Conservation (phyloP, 2,113 vertebrate genomes). For the Gavialis gangeticus region DNA sequence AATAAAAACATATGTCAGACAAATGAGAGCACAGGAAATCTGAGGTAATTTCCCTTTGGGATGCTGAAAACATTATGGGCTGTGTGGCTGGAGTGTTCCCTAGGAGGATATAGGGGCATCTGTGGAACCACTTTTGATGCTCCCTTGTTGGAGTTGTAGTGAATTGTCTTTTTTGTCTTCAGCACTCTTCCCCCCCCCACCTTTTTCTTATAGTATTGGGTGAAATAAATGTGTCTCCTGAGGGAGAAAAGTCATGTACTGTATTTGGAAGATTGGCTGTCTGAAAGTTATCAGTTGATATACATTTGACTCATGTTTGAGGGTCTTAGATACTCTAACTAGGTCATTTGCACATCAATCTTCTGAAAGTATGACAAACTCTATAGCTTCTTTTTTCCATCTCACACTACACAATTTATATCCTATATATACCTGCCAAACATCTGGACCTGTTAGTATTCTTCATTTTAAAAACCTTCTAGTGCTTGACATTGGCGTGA, state of each 20-base stretch:
- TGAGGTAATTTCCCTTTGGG: conserved; percentile 68
- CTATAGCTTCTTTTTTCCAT: conserved; percentile 49
- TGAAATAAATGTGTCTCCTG: conserved; percentile 52
- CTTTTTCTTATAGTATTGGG: not conserved
- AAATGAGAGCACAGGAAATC: conserved; percentile 55
- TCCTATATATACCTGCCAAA: conserved; percentile 10
- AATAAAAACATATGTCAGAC: conserved; percentile 61
- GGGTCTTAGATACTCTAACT: conserved; percentile 34
- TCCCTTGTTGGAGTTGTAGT: conserved; percentile 22
- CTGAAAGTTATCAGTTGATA: conserved; percentile 25
- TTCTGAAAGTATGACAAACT: conserved; percentile 50
- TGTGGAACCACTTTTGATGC: conserved; percentile 37
- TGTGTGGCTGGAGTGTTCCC: not conserved
- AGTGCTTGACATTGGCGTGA: not conserved
- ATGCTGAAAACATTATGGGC: conserved; percentile 35
- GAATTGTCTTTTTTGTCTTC: conserved; percentile 24
- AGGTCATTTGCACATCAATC: conserved; percentile 43
- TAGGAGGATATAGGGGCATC: conserved; percentile 51
- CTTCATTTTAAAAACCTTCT: conserved; percentile 15
- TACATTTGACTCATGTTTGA: conserved; percentile 8
- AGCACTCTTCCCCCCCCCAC: conserved; percentile 24
- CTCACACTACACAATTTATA: conserved; percentile 49
- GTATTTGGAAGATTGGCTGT: not conserved
- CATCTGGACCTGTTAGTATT: conserved; percentile 15
- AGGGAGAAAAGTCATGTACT: conserved; percentile 21